Evolutionary conservation across 2,797 vertebrate species (phyloP).

Genomic region (Melanotaenia boesemani): DNA sequence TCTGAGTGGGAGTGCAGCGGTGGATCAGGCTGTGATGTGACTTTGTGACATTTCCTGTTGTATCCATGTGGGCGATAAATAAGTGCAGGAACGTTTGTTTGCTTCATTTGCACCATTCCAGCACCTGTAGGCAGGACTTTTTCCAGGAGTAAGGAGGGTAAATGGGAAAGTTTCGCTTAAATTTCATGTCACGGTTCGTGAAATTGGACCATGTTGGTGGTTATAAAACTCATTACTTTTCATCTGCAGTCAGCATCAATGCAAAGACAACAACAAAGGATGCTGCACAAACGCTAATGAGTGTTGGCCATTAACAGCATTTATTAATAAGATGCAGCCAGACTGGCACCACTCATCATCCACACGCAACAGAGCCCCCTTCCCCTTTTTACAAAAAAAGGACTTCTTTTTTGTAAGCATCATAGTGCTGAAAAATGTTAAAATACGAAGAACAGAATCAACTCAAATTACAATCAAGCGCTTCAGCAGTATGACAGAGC

Average conservation of each 20-base stretch:
- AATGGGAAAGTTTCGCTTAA: not conserved
- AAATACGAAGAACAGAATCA: slow-evolving; percentile 7
- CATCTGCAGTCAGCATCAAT: not conserved
- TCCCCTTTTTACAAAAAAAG: too few relatives aligned
- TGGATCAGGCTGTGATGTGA: slow-evolving; percentile 36
- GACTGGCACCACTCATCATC: not conserved
- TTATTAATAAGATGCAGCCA: not conserved
- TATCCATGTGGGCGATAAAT: slow-evolving; percentile 60
- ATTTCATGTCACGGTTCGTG: not conserved
- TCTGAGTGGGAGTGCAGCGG: slow-evolving; percentile 43
- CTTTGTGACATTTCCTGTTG: slow-evolving; percentile 60
- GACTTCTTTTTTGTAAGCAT: not conserved
- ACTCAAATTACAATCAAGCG: slow-evolving; percentile 3
- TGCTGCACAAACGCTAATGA: slow-evolving; percentile 3
- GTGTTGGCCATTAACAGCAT: not conserved
- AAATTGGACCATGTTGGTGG: slow-evolving; percentile 1
- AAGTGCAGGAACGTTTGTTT: slow-evolving; percentile 46
- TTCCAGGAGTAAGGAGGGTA: slow-evolving; percentile 8
- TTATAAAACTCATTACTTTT: slow-evolving; percentile 6
- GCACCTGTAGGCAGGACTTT: not conserved
- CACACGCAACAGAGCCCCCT: not conserved
- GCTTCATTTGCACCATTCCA: slow-evolving; percentile 37
- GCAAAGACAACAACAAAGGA: not conserved
- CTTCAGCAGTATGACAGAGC: slow-evolving; percentile 1
- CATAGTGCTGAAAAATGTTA: slow-evolving; percentile 1